Evolutionary conservation across 1,140 invertebrate genomes (phyloP), one percentile per base, ranked within the genome.

Genomic region (Heliconius nattereri): DNA sequence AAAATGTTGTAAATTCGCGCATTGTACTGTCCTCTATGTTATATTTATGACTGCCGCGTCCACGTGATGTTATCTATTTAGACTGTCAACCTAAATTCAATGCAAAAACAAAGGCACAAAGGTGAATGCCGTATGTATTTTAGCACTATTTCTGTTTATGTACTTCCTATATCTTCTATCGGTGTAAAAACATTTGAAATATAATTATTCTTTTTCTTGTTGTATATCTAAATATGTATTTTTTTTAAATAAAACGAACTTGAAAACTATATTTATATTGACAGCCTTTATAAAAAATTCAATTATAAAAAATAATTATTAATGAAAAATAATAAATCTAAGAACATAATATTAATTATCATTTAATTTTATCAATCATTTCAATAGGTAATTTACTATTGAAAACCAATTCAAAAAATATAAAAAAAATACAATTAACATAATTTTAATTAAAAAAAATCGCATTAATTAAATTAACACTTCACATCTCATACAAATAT

Each of bases 1-100:
- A 90, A 89, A 90, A 85, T 78, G 86, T 77, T 87, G 86, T 91
- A 89, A 91, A 88, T 88, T 88, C 86, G 85, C 86, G 83, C 87
- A 88, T 89, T 91, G 89, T 89, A 75, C 84, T 79, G 79, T 74
- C 75, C 79, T 75, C 82, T 80, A 86, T 85, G 71, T 78, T 78
- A 66, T 81, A 81, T 81, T 79, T 81, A 79, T 45, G 78, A 78
- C 75, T 72, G 52, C 54, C 16, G 40, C 32, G 54, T 37, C 52
- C 70, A 77, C 66, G 73, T 73, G 73, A 76, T 76, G 57, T 79
- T 75, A 78, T 81, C 77, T 81, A 75, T 78, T 81, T 78, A 75
- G 75, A 71, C 40, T 81, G 72, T 78, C 79, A 52, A 78, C 73
- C 40, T 60, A 66, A 16, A 75, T 79, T 79, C 78, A 79, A 76